Evolutionary conservation across 2,113 vertebrate species (phyloP).

Genomic region (Myxocyprinus asiaticus): DNA sequence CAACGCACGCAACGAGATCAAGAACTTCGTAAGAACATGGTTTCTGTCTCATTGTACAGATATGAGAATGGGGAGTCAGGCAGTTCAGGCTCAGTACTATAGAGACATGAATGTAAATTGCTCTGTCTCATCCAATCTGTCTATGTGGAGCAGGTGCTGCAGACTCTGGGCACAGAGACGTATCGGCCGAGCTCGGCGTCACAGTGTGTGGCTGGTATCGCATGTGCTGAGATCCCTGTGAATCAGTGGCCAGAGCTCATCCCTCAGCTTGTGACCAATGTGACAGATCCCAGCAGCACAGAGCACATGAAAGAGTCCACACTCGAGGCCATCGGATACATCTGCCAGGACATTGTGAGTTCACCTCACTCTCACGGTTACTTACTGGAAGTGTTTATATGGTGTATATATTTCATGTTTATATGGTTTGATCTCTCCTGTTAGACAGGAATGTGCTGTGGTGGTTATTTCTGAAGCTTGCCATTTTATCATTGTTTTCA

Average conservation of each 20-base stretch:
- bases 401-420: too few species aligned
- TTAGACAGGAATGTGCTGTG: too few species aligned
- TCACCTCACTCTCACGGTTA: neutral
- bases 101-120: too few species aligned
- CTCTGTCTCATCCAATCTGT: neutral
- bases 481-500: neutral
- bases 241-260: slow-evolving; percentile 97
- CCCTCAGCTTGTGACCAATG: slow-evolving; percentile 93
- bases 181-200: slow-evolving; percentile 97
- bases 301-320: slow-evolving; percentile 99
- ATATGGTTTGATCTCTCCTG: too few species aligned
- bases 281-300: slow-evolving; percentile 92
- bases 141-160: slow-evolving; percentile 80
- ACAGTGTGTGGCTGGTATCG: slow-evolving; percentile 96
- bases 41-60: neutral
- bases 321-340: slow-evolving; percentile 97
- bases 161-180: slow-evolving; percentile 95
- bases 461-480: too few species aligned
- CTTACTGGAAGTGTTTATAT: too few species aligned
- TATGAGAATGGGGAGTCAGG: too few species aligned
- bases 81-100: too few species aligned
- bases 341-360: slow-evolving; percentile 99
- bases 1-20: slow-evolving; percentile 92
- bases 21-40: slow-evolving; percentile 86
- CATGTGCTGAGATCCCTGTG: slow-evolving; percentile 95